Evolutionary conservation across 2,113 vertebrate species (phyloP).

Genomic region (Oceanodroma tethys): DNA sequence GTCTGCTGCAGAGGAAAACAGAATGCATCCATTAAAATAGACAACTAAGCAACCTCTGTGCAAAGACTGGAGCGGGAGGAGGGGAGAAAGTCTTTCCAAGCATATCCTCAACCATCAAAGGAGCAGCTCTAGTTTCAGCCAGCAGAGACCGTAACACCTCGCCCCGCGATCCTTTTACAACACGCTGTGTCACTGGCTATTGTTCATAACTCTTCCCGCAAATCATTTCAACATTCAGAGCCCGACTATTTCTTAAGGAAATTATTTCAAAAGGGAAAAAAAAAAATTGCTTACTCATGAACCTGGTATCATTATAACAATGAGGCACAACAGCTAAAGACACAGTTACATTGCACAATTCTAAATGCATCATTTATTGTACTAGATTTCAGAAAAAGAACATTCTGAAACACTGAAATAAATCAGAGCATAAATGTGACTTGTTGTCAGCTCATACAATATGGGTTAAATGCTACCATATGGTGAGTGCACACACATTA

Average conservation of each 20-base stretch:
- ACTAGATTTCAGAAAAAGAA: conserved; percentile 46
- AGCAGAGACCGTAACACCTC: conserved; percentile 52
- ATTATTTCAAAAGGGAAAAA: background rate
- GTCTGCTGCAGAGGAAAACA: background rate
- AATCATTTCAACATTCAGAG: conserved; percentile 22
- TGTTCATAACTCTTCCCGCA: conserved; percentile 23
- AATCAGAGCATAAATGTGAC: conserved; percentile 56
- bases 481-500: conserved; percentile 26
- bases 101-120: conserved; percentile 27
- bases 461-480: conserved; percentile 68
- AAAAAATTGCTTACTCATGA: background rate
- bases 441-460: conserved; percentile 36
- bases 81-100: background rate
- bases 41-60: background rate
- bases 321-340: conserved; percentile 9
- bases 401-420: conserved; percentile 58
- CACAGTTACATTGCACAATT: conserved; percentile 11
- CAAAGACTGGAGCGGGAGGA: background rate
- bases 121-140: conserved; percentile 49
- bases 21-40: background rate
- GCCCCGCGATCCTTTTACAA: background rate
- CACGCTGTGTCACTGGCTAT: background rate
- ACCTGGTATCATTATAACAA: background rate
- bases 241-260: background rate
- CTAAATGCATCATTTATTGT: background rate